Evolutionary conservation across 37 sponge, comb jelly and placozoan species (phyloP), one percentile per base, ranked within the genome.

Genomic region (Halichondria panicea): DNA sequence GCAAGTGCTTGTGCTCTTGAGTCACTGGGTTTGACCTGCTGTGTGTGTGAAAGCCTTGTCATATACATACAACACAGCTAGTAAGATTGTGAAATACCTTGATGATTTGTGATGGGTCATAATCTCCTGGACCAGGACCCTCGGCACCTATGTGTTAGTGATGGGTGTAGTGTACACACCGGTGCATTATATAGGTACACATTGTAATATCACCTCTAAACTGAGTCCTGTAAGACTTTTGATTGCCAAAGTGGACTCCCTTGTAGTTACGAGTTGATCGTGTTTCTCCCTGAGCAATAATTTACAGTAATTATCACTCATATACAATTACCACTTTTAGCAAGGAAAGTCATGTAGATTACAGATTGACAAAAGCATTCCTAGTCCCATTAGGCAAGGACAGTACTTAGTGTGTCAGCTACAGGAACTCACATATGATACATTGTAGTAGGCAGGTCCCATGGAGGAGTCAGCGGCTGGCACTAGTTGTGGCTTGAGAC

Each of bases 391-490:
- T 18, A 48, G 15, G 52, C 15, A 18, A 15, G 15, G 15, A 15
- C 15, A 15, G 52, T 48, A 15, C 52, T 48, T 18, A 11, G 11
- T 15, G 15, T 48, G 52, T 48, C 52, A 11, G 15, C 7, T 36
- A 22, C 27, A 12, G 35, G 19, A 46, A 63, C 80, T 79, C 36
- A 90, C 91, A 57, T 79, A 65, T 22, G 67, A 15, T 15, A 88
- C 66, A 34, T 83, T 75, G 74, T 97, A 97, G 81, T 92, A 97
- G 9, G 98, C 98, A 21, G 98, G 98, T 30, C 98, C 98, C 74
- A 97, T 73, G 7, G 95, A 81, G 21, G 68, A 32, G 71, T 97
- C 98, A 28, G 48, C 36, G 35, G 54, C 65, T 0, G 93, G 95
- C 22, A 77, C 58, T 41, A 56, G 55, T 53, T 94, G 98, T 34